Evolutionary conservation across 2,113 vertebrate species (phyloP), one percentile per base, ranked within the genome.

Genomic region (Leuciscus idus): DNA sequence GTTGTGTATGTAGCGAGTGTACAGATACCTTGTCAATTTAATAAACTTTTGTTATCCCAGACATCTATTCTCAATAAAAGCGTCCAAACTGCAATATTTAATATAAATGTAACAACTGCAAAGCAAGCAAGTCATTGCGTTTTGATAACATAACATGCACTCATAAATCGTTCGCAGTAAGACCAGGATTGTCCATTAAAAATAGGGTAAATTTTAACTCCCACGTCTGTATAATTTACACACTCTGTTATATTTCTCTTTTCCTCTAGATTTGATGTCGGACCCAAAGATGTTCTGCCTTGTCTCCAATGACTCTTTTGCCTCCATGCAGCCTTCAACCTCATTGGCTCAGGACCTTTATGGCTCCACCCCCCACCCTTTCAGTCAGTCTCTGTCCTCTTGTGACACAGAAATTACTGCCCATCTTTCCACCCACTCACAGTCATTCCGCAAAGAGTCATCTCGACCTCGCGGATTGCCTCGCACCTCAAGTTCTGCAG

Each of bases 211-310:
- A 21, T 36, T 33, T 36, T 70, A 30, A 70, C 64, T 9, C 36
- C 9, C 4, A 73, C 13, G 1, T 74, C 1, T 0, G 6, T 55
- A 15, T 52, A 17, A 77, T 19, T 77, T 8, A 55, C 48, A 77
- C 23, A 8, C 43, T 6, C 21, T 73, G 4, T 21, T 33, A 33
- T 59, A 6, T 79, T 78, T 76, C 6, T 77, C 21, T n/a, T 33
- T 77, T 68, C 10, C 83, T 30, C 83, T 90, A 99, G 98, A 99
- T 95, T 91, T 99, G 93, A 94, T 96, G 86, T 94, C 96, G 15
- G 97, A 99, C 90, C 94, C 95, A 89, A 99, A 98, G 95, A 97
- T 99, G 94, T 98, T 98, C 94, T 97, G 96, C 93, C 95, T 98
- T 83, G 95, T 99, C 90, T 97, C 97, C 93, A 97, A 98, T 46